Percentiles rank a stretch among this genome's conserved stretches.
phyloP scores from a whole-genome alignment of 2,888 invertebrate species.

The Ceramica pisi region DNA sequence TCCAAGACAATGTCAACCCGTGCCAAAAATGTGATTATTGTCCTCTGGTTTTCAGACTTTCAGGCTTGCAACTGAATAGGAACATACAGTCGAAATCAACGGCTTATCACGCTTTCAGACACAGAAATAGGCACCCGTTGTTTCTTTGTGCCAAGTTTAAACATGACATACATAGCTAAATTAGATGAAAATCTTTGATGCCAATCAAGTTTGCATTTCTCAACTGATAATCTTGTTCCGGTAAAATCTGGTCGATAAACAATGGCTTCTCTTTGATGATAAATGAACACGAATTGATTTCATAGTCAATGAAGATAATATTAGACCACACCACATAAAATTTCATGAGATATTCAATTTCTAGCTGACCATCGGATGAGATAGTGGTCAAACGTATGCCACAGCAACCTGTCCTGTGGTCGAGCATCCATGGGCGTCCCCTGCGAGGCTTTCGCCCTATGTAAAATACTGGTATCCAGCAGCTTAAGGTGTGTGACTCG shows the following conservation, averaged over 20 bases:
- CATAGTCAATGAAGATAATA: neutral
- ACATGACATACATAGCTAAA: constrained; percentile 2
- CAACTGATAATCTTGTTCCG: neutral
- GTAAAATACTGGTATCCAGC: neutral
- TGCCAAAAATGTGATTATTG: no score
- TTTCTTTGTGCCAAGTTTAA: neutral
- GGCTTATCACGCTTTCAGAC: neutral
- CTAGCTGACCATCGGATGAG: no score
- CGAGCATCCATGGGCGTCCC: no score
- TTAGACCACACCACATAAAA: neutral
- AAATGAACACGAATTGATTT: neutral
- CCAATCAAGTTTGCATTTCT: constrained; percentile 20
- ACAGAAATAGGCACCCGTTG: neutral
- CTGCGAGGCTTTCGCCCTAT: no score
- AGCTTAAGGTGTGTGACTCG: no score
- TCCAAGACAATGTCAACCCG: no score
- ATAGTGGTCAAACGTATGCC: no score
- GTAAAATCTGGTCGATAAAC: constrained; percentile 7
- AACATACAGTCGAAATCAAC: no score
- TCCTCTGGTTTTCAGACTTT: no score
- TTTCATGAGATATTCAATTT: neutral
- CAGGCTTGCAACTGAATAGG: no score
- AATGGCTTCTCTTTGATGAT: neutral
- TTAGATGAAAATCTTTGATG: constrained; percentile 30
- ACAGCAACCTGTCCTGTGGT: no score